Evolutionary conservation across 1,140 invertebrate species (phyloP), one percentile per base, ranked within the genome.

Genomic region (Phymorhynchus buccinoides): DNA sequence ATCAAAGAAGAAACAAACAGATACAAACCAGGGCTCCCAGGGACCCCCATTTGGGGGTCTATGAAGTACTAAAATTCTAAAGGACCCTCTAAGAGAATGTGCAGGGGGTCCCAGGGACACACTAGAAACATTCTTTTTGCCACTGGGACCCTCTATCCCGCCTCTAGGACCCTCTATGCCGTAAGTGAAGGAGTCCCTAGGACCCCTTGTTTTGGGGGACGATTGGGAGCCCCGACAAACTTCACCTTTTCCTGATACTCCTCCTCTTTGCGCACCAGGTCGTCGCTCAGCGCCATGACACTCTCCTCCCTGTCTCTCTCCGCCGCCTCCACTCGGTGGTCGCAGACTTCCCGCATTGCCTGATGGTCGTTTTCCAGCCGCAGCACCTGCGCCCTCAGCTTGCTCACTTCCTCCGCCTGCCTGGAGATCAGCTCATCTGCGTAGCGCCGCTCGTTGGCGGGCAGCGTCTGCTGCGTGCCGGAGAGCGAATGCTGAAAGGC

Each of bases 371-470:
- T 83, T 42, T 88, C 88, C 22, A 89, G n/a, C 18, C 79, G 62
- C 78, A 86, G 80, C 18, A 91, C 62, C 79, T 90, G 87, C 75
- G 88, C 86, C 78, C 89, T 90, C 80, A 91, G 81, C 12, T 91
- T 88, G 22, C 80, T 81, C 62, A 92, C 88, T 71, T 92, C 90
- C 48, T 85, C 81, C 14, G 89, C 89, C 77, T 92, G 91, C 37
- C 89, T 88, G 39, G 82, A 88, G 27, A 92, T 89, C 1, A 92
- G 84, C 75, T 91, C 89, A 88, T 92, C 89, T 75, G 88, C 87
- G 80, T 90, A 90, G 71, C 87, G 89, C 22, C 86, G 83, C 44
- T 90, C 81, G 18, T 83, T 66, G 27, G 27, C 44, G 22, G 81
- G 6, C 12, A 68, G 27, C 9, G 56, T 27, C 3, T 37, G 80